Base-by-base conservation (phyloP, 2,113 vertebrate species). In the Chaetorhynchus papuensis region DNA sequence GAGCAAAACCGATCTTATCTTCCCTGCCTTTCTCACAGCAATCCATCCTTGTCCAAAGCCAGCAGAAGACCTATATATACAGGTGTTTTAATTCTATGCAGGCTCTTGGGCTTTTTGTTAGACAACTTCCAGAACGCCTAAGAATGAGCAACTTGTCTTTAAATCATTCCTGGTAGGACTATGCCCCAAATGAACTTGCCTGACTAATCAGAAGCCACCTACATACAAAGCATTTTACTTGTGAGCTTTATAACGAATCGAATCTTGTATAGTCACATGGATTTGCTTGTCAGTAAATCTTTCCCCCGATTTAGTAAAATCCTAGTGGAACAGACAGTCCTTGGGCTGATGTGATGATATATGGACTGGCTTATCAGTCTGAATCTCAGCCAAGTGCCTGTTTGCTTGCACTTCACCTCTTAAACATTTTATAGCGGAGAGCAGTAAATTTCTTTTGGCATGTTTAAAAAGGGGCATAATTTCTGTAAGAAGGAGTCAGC, bases 1-100 rank as follows among this genome's bases (percentile, higher is more conserved):
- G 3, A 47, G 13, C 1, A 91, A 68, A 88, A 52, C 3, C 1
- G 1, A 0, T 30, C 22, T 53, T 39, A 42, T 5, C 3, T 31
- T 72, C 23, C 20, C 11, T n/a, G 2, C 9, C 18, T 78, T 81
- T 81, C 18, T 69, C 13, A 69, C 6, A 50, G 8, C 7, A 75
- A 52, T 61, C 16, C 11, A 28, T 52, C 9, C 6, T 47, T 56
- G 20, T 27, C 45, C 15, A 42, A 85, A 64, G 19, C 8, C 44
- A 53, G 30, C 3, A 70, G n/a, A 66, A 78, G 13, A 13, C 5
- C 26, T 47, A 9, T 15, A 59, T 59, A 17, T 59, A 59, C 57
- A 59, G n/a, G 9, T 47, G 42, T 61, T 79, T 83, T 31, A n/a
- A 66, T 80, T 50, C 7, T 30, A 1, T 33, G 7, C 42, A 37